Conservation (phyloP, 2,888 invertebrate genomes). For the Oligia fasciuncula region DNA sequence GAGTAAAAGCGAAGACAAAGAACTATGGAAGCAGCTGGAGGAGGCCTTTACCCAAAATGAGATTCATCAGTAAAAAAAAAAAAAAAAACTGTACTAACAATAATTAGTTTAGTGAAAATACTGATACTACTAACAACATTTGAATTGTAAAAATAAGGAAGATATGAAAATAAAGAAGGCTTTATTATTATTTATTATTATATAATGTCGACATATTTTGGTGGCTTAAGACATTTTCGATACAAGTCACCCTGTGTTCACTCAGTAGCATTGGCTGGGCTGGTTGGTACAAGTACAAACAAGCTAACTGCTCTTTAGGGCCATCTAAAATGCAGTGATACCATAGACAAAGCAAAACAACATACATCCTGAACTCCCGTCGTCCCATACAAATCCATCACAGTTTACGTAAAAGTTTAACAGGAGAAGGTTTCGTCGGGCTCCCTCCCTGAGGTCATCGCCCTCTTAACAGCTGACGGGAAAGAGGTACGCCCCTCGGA, state of each 20-base stretch:
- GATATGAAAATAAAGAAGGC: too few relatives aligned
- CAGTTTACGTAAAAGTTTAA: slow-evolving; percentile 61
- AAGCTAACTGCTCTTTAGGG: not conserved
- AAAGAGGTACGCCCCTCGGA: slow-evolving; percentile 78
- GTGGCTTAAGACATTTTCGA: not conserved
- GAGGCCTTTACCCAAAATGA: too few relatives aligned
- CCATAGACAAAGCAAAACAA: slow-evolving; percentile 32
- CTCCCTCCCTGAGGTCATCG: slow-evolving; percentile 75
- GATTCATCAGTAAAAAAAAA: too few relatives aligned
- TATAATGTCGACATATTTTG: too few relatives aligned
- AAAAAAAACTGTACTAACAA: too few relatives aligned
- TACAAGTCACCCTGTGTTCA: not conserved
- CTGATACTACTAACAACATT: too few relatives aligned
- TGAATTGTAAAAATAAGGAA: too few relatives aligned
- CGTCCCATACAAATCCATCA: slow-evolving; percentile 50
- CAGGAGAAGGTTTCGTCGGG: slow-evolving; percentile 61
- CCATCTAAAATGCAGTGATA: slow-evolving; percentile 13
- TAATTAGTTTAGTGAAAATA: too few relatives aligned
- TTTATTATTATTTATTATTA: too few relatives aligned
- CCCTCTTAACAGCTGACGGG: slow-evolving; percentile 84
- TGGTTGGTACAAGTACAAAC: not conserved
- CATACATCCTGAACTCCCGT: slow-evolving; percentile 23
- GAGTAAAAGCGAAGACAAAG: too few relatives aligned
- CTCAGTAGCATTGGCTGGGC: not conserved
- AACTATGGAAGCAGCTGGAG: too few relatives aligned